Percentiles rank a stretch among this genome's conserved stretches.
phyloP scores from a whole-genome alignment of 2,888 invertebrate species.

The Caenorhabditis sp. region DNA sequence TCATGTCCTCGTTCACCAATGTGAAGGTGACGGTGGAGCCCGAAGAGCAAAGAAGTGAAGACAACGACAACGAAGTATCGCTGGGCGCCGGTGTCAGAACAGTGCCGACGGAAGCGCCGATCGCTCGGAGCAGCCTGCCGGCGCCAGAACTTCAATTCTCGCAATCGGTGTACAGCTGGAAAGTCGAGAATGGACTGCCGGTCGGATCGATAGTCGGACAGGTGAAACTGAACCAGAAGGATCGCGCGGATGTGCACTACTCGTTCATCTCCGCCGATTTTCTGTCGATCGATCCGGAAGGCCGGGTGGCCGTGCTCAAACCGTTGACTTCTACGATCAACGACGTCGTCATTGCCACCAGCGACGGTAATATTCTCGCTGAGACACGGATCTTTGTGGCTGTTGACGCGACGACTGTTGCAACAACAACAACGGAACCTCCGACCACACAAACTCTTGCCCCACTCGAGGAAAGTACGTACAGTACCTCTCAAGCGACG shows the following conservation, averaged over 20 bases:
- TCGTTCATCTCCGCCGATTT: constrained; percentile 32
- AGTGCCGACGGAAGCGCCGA: not conserved
- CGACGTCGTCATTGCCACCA: constrained; percentile 56
- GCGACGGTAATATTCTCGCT: constrained; percentile 39
- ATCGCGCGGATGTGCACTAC: constrained; percentile 15
- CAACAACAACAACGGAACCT: constrained; percentile 10
- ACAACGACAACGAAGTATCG: constrained; percentile 30
- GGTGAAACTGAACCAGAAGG: constrained; percentile 8
- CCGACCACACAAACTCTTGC: not conserved
- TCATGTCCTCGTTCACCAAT: constrained; percentile 59
- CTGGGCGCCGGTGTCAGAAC: too few relatives aligned
- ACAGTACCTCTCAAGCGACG: too few relatives aligned
- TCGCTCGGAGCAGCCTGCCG: not conserved
- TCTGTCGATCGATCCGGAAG: constrained; percentile 50
- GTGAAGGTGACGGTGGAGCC: constrained; percentile 46
- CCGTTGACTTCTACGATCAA: constrained; percentile 45
- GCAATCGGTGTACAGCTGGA: constrained; percentile 38
- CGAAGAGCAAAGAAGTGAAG: not conserved
- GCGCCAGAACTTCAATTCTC: constrained; percentile 17
- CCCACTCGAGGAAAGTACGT: not conserved
- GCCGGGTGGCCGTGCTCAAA: constrained; percentile 44
- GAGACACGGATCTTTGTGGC: constrained; percentile 51
- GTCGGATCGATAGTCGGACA: constrained; percentile 58
- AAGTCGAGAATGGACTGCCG: constrained; percentile 13
- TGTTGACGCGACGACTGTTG: constrained; percentile 14